phyloP scores from a whole-genome alignment of 2,113 vertebrate genomes.

The Balaeniceps rex region DNA sequence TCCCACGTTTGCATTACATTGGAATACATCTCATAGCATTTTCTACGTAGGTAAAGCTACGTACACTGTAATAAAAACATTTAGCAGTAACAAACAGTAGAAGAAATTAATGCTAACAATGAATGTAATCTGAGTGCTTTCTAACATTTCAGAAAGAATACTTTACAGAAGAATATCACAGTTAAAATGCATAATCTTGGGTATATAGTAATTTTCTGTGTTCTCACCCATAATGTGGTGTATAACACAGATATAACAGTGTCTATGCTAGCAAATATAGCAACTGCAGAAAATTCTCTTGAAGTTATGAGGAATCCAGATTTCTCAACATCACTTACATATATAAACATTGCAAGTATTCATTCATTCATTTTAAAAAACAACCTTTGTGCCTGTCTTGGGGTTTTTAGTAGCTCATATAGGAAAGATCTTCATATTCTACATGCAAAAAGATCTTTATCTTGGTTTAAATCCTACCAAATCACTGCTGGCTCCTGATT shows the following conservation, averaged over 20 bases:
- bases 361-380: slow-evolving; percentile 13
- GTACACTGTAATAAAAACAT: background rate
- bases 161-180: background rate
- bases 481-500: background rate
- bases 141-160: background rate
- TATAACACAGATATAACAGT: slow-evolving; percentile 8
- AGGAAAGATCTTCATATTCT: background rate
- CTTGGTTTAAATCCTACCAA: slow-evolving; percentile 10
- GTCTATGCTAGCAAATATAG: slow-evolving; percentile 2
- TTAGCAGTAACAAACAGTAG: background rate
- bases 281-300: slow-evolving; percentile 17
- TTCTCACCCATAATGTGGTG: background rate
- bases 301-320: background rate
- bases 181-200: background rate
- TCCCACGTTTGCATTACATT: background rate
- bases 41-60: background rate
- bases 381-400: background rate
- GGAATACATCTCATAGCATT: background rate
- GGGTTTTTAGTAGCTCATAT: slow-evolving; percentile 10
- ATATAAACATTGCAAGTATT: slow-evolving; percentile 43
- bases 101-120: background rate
- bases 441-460: slow-evolving; percentile 7
- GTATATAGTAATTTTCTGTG: background rate
- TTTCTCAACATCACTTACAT: slow-evolving; percentile 6
- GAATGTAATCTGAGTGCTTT: background rate